phyloP scores from a whole-genome alignment of 2,113 vertebrate species.

The Numenius arquata region DNA sequence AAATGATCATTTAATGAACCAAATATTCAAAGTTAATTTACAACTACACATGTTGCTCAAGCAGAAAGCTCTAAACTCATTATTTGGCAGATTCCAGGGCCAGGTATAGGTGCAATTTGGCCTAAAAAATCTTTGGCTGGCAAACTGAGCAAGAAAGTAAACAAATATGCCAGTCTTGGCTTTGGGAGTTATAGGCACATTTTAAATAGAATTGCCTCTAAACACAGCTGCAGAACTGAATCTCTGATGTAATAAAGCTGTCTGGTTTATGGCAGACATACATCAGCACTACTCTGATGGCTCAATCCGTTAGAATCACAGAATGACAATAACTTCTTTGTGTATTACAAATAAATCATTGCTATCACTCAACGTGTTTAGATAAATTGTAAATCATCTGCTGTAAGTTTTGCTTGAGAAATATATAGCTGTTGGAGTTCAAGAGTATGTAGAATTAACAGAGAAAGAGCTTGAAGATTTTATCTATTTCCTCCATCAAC shows the following conservation, averaged over 20 bases:
- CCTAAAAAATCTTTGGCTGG: not conserved
- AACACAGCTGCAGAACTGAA: constrained; percentile 50
- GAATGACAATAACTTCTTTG: constrained; percentile 51
- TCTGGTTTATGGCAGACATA: constrained; percentile 57
- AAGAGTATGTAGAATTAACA: not conserved
- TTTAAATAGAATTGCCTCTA: constrained; percentile 52
- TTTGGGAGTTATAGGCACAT: constrained; percentile 27
- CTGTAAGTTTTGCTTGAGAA: constrained; percentile 19
- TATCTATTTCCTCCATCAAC: constrained; percentile 15
- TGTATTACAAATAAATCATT: constrained; percentile 38
- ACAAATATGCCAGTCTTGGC: constrained; percentile 37
- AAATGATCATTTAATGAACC: not conserved
- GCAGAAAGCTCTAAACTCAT: not conserved
- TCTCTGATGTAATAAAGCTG: constrained; percentile 59
- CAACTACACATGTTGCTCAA: not conserved
- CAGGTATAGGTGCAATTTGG: not conserved
- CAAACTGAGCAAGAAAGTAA: constrained; percentile 12
- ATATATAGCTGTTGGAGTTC: not conserved
- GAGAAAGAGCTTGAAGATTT: not conserved
- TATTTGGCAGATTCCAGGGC: not conserved
- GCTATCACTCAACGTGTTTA: constrained; percentile 23
- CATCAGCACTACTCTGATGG: constrained; percentile 29
- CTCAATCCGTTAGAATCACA: constrained; percentile 48
- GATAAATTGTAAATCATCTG: constrained; percentile 32
- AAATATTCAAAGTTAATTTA: not conserved